phyloP scores from a whole-genome alignment of 2,113 vertebrate species.

The Gavialis gangeticus region DNA sequence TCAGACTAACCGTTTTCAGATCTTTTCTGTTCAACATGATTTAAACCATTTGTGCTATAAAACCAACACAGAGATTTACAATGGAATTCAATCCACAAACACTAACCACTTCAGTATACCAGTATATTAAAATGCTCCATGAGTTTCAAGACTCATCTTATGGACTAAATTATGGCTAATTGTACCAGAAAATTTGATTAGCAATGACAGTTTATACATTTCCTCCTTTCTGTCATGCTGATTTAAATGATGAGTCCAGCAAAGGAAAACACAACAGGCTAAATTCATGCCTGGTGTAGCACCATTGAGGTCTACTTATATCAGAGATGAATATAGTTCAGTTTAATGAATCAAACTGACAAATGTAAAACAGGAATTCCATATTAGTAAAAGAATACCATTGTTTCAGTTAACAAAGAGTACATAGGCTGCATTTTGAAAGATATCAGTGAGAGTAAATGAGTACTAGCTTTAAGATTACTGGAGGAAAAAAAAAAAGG shows the following conservation, averaged over 20 bases:
- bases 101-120: background rate
- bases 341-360: constrained; percentile 60
- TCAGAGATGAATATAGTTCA: constrained; percentile 52
- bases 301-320: constrained; percentile 65
- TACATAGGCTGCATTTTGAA: constrained; percentile 14
- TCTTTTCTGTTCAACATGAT: constrained; percentile 19
- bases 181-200: constrained; percentile 66
- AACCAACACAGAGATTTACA: constrained; percentile 12
- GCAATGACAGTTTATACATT: constrained; percentile 53
- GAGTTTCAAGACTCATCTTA: constrained; percentile 37
- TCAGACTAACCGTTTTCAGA: background rate
- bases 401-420: constrained; percentile 30
- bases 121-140: constrained; percentile 42
- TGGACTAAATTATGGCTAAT: constrained; percentile 58
- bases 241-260: constrained; percentile 56
- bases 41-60: constrained; percentile 42
- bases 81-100: constrained; percentile 39
- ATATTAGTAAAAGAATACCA: background rate
- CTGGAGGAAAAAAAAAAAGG: background rate
- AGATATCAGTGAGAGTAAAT: background rate
- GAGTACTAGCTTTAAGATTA: background rate
- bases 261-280: constrained; percentile 63
- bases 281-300: background rate
- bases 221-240: constrained; percentile 35
- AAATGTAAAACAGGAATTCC: constrained; percentile 56